Evolutionary conservation across 1,140 invertebrate genomes (phyloP), one percentile per base, ranked within the genome.

Genomic region (Heterodera schachtii): DNA sequence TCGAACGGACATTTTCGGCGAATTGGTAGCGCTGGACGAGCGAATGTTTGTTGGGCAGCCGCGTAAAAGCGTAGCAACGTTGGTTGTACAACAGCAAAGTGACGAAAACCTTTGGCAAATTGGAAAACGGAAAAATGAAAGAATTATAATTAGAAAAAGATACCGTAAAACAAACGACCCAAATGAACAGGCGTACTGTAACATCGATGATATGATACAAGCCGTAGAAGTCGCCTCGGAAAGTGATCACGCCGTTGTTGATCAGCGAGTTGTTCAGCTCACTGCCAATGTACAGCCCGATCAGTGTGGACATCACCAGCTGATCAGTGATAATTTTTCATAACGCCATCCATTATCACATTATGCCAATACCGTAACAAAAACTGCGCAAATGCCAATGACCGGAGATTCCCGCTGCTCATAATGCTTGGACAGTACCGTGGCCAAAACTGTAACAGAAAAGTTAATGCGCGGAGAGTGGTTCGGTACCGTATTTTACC

Each of bases 11-110:
- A 82, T 82, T 82, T 66, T 82, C 81, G 41, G 81, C 60, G 67
- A 82, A 82, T 47, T 82, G 81, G 64, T 82, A 82, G 19, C 81
- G 69, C n/a, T 82, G 80, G 57, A 49, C 69, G 13, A 82, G 81
- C n/a, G 31, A 70, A 43, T 82, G 81, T 52, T 82, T 82, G 73
- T 82, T 82, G 8, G 81, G 67, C 67, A 80, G 44, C 5, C 73
- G 64, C 9, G 44, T 31, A 74, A 80, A 80, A n/a, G 81, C 69
- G 21, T 82, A 82, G 46, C 80, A 82, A 3, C 71, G 71, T 64
- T 81, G 78, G 74, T 82, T 82, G 66, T 82, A 82, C 47, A 66
- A 21, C 13, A 82, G 41, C 79, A 82, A 57, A 11, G 64, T 60
- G 57, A 82, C 67, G 57, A 82, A 82, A 16, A 82, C 78, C 80